Conservation (phyloP, 2,888 invertebrate genomes). For the Cryptocephalus moraei region DNA sequence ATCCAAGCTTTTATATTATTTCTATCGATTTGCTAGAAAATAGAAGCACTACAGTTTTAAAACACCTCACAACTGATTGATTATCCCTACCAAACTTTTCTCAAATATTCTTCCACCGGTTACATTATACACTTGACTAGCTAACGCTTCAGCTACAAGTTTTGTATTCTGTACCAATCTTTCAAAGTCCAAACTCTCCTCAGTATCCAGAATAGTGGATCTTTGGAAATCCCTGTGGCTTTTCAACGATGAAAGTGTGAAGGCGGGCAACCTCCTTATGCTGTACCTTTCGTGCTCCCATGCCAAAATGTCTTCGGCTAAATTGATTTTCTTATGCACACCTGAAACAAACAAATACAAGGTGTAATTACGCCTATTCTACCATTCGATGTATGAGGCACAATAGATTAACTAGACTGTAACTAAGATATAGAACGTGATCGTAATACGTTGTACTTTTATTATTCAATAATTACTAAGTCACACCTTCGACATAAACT, state of each 20-base stretch:
- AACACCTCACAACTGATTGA: too few species aligned
- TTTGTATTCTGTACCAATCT: conserved; percentile 58
- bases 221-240: conserved; percentile 53
- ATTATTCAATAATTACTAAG: not conserved
- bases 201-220: conserved; percentile 53
- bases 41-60: too few species aligned
- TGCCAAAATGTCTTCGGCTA: conserved; percentile 81
- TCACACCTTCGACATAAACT: conserved; percentile 44
- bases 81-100: conserved; percentile 56
- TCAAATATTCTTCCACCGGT: conserved; percentile 57
- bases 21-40: conserved; percentile 60
- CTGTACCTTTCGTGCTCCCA: conserved; percentile 97
- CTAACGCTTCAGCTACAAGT: conserved; percentile 73
- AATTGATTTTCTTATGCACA: conserved; percentile 92
- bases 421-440: too few species aligned
- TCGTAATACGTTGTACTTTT: too few species aligned
- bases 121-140: conserved; percentile 69
- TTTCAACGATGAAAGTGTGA: conserved; percentile 77
- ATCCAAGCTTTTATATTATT: conserved; percentile 67
- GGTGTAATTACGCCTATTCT: too few species aligned
- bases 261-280: conserved; percentile 81
- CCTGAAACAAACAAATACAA: not conserved
- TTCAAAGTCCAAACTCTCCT: conserved; percentile 45
- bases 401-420: too few species aligned
- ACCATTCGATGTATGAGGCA: too few species aligned